Percentiles rank a stretch among this genome's conserved stretches.
These are phyloP conservation scores for Amphipoea oculea DNA, from an alignment of 2,888 invertebrate species.

Conservation along the genomic window DNA sequence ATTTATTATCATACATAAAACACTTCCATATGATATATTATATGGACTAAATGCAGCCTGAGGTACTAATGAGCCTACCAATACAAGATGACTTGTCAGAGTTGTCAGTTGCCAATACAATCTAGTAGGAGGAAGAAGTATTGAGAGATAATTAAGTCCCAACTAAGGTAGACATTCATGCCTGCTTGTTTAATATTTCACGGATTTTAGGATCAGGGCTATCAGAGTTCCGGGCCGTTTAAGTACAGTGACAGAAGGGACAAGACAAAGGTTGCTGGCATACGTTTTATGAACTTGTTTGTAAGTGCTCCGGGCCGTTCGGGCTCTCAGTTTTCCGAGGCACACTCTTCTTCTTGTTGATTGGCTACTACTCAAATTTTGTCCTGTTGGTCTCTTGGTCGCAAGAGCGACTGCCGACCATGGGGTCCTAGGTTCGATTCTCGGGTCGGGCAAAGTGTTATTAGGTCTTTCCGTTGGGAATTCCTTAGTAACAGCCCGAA, in stretches of 20 bases:
- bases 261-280: neutral
- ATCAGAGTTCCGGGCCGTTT: neutral
- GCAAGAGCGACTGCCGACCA: too few relatives aligned
- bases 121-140: neutral
- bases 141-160: neutral
- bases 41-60: neutral
- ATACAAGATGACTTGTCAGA: neutral
- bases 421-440: too few relatives aligned
- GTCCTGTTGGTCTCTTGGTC: too few relatives aligned
- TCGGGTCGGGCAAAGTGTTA: too few relatives aligned
- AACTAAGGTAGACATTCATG: neutral
- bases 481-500: neutral
- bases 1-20: neutral
- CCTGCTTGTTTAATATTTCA: neutral
- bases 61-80: neutral
- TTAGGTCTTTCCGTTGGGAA: neutral
- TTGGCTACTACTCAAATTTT: neutral
- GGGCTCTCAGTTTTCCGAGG: neutral
- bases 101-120: neutral
- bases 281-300: neutral
- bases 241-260: neutral
- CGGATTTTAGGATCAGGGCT: neutral
- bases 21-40: neutral
- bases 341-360: neutral
- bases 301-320: neutral